phyloP scores from a whole-genome alignment of 1,140 invertebrate species.

The Caenorhabditis brenneri region DNA sequence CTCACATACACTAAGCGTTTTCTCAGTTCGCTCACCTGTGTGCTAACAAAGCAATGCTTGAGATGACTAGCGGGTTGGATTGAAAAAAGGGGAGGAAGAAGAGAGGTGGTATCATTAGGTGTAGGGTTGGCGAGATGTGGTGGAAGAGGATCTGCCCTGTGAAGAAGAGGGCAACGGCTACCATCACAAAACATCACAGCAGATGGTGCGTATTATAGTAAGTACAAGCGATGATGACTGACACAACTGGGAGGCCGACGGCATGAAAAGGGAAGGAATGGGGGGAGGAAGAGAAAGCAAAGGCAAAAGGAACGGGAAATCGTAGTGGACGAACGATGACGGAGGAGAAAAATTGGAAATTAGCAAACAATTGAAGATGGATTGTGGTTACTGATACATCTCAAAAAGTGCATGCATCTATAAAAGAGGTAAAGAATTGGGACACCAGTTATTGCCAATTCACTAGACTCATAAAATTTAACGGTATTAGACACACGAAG shows the following conservation, averaged over 20 bases:
- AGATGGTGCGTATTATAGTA: slow-evolving; percentile 27
- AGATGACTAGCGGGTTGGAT: slow-evolving; percentile 26
- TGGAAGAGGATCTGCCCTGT: not conserved
- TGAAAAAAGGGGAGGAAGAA: not conserved
- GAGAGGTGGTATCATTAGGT: slow-evolving; percentile 23
- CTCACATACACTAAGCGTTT: slow-evolving; percentile 27
- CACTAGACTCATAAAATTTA: too few species aligned
- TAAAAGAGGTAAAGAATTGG: too few species aligned
- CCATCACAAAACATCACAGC: slow-evolving; percentile 34
- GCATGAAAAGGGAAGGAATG: slow-evolving; percentile 6
- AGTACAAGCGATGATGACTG: slow-evolving; percentile 24
- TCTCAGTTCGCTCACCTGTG: slow-evolving; percentile 23
- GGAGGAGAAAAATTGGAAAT: slow-evolving; percentile 34
- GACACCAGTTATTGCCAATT: too few species aligned
- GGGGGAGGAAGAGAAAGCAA: not conserved
- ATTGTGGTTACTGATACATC: not conserved
- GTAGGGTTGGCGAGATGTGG: not conserved
- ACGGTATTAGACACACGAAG: too few species aligned
- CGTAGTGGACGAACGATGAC: slow-evolving; percentile 21
- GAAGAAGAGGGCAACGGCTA: not conserved
- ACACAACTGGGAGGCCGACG: not conserved
- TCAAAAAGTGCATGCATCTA: too few species aligned
- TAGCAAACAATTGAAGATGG: slow-evolving; percentile 35
- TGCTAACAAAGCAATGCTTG: slow-evolving; percentile 41
- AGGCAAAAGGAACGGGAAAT: slow-evolving; percentile 36